Evolutionary conservation across 64 coral and sea anemone species (phyloP), one percentile per base, ranked within the genome.

Genomic region (Montipora sp.): DNA sequence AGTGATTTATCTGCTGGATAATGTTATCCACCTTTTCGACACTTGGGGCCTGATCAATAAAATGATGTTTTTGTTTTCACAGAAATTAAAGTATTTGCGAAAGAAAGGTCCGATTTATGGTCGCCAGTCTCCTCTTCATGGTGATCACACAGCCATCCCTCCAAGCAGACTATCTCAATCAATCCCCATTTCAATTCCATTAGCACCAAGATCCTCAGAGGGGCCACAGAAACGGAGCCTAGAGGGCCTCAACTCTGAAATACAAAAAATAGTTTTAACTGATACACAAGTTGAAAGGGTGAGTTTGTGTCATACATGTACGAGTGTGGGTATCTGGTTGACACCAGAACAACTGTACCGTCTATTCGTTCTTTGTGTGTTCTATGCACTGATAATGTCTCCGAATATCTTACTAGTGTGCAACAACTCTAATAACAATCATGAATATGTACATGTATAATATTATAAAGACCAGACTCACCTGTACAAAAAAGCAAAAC

Each of bases 51-150:
- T 36, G 36, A 57, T 8, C 53, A 57, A 6, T 57, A 8, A 57
- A n/a, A n/a, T n/a, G n/a, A 21, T 7, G 20, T 71, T 44, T 44
- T 46, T 49, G 46, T 47, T 84, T 72, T 22, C 21, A n/a, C 60
- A 99, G 98, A 99, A 96, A 94, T 59, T 99, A 7, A 93, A 93
- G 27, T 94, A 96, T 27, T 92, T 95, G 23, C 96, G 89, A 22
- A 99, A 99, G 69, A 94, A 99, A 89, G 95, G 92, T 71, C 92
- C 83, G 66, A 79, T 48, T 16, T 88, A 96, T 91, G 96, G 96
- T 13, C 88, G 98, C 12, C 94, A 92, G 24, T 99, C 98, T 77
- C 98, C 98, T 36, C 47, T 99, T 55, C 91, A 96, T 73, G 98
- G 91, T 45, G 90, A 99, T 77, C 98, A 99, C 79, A 93, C 87